Conservation (phyloP, 2,113 vertebrate species). For the Chamaetylas fuelleborni region DNA sequence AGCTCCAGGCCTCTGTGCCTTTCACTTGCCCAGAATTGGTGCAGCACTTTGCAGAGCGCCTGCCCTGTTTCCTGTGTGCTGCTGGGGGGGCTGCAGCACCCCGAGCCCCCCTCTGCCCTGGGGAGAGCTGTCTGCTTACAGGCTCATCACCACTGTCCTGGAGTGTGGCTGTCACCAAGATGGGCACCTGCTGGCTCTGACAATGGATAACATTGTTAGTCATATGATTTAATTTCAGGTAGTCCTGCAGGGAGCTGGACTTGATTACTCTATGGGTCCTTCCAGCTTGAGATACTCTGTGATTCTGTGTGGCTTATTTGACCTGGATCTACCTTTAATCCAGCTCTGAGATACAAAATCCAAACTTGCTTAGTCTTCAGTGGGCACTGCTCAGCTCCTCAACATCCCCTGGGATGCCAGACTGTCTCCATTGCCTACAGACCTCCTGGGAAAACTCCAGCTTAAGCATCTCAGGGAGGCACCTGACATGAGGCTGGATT, state of each 20-base stretch:
- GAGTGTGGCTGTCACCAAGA: neutral
- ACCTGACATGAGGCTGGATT: neutral
- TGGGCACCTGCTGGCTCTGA: neutral
- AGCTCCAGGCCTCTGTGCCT: neutral
- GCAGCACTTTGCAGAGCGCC: neutral
- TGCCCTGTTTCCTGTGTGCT: neutral
- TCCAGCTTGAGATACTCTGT: neutral
- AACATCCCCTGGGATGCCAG: neutral
- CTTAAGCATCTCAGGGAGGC: neutral
- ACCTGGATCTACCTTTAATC: neutral
- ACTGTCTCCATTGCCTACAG: neutral
- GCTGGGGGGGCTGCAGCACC: neutral
- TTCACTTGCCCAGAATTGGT: neutral
- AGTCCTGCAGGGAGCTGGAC: neutral
- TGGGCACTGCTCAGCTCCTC: neutral
- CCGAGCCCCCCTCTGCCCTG: neutral
- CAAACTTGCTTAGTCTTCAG: neutral
- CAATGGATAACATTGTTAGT: fast-evolving
- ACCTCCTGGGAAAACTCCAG: neutral
- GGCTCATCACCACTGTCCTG: neutral
- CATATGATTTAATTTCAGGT: neutral
- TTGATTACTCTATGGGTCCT: neutral
- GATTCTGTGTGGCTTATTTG: neutral
- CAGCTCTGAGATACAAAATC: neutral
- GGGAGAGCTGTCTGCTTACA: neutral